Evolutionary conservation across 2,113 vertebrate genomes (phyloP), one percentile per base, ranked within the genome.

Genomic region (Damaliscus lunatus): DNA sequence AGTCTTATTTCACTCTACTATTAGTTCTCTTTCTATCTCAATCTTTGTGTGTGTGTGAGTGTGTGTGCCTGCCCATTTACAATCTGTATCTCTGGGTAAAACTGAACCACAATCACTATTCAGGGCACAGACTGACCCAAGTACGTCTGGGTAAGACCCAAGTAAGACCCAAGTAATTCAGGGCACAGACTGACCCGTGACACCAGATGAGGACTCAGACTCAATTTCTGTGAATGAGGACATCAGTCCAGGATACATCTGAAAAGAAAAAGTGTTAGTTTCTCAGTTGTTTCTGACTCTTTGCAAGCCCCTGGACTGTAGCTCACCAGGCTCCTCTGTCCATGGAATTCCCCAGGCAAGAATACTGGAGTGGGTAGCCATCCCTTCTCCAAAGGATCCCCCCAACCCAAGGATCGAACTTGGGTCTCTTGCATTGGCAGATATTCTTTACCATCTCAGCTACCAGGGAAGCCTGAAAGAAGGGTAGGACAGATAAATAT

Each of bases 191-290:
- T 64, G 7, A 86, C 14, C 11, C 3, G 0, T 43, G 12, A 19
- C 13, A 1, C 25, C 74, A 19, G 40, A 59, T 7, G n/a, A 60
- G 25, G 6, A n/a, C 12, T 1, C 4, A 43, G 7, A 12, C 27
- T 17, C 10, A 0, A 0, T 0, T 25, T 13, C 10, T 52, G 9
- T 7, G 15, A 50, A 43, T 21, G 6, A 62, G 7, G 16, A 29
- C 5, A 27, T 19, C 23, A 3, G 6, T 10, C 23, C 1, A 57
- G n/a, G 1, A 40, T 6, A 3, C 40, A 3, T 21, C 17, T 19
- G 14, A 13, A 77, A 43, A 77, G 23, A 43, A 77, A 74, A 14
- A 77, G 3, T 40, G 67, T 27, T 27, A 2, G 71, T 25, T 43
- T 25, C 21, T 43, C 21, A 74, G 36, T 43, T 27, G 12, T 43